A percentile compares a stretch with the other conserved stretches of the same genome.
These are phyloP conservation scores for Cryptocephalus primarius DNA, from an alignment of 2,888 invertebrate species.

Conservation along the genomic window DNA sequence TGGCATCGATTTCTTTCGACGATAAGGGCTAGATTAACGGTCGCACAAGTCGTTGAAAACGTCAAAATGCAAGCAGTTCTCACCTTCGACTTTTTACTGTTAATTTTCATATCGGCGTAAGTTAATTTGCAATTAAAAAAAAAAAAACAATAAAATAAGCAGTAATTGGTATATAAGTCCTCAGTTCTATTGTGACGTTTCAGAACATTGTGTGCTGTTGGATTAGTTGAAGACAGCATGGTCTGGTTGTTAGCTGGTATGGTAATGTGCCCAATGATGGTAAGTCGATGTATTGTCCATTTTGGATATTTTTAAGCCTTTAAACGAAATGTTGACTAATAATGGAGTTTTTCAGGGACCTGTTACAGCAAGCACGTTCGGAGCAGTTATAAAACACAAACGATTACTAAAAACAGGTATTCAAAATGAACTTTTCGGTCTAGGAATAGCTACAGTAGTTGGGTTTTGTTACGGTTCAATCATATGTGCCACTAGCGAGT, in stretches of 20 bases:
- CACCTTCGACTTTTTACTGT: conserved; percentile 66
- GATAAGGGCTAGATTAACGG: conserved; percentile 54
- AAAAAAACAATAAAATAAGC: not conserved
- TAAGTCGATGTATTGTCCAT: too few species aligned
- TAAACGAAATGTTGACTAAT: not conserved
- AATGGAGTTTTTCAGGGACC: conserved; percentile 50
- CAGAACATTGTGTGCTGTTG: conserved; percentile 59
- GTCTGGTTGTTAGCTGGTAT: conserved; percentile 68
- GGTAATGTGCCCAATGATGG: conserved; percentile 73
- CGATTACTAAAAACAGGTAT: conserved; percentile 54
- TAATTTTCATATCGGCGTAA: conserved; percentile 60
- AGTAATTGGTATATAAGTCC: too few species aligned
- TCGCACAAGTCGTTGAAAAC: conserved; percentile 59
- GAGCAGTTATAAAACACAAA: conserved; percentile 55
- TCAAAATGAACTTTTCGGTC: conserved; percentile 54
- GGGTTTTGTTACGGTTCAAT: conserved; percentile 59
- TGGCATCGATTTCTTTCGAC: conserved; percentile 57
- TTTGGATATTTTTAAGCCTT: not conserved
- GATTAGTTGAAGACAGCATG: conserved; percentile 62
- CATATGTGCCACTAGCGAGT: conserved; percentile 43
- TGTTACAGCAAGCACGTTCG: conserved; percentile 66
- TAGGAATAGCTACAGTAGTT: conserved; percentile 52
- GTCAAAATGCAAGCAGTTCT: conserved; percentile 56
- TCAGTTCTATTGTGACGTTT: conserved; percentile 3
- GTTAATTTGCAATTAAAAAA: conserved; percentile 6